Evolutionary conservation across 2,797 vertebrate genomes (phyloP), one percentile per base, ranked within the genome.

Genomic region (Anas bahamensis): DNA sequence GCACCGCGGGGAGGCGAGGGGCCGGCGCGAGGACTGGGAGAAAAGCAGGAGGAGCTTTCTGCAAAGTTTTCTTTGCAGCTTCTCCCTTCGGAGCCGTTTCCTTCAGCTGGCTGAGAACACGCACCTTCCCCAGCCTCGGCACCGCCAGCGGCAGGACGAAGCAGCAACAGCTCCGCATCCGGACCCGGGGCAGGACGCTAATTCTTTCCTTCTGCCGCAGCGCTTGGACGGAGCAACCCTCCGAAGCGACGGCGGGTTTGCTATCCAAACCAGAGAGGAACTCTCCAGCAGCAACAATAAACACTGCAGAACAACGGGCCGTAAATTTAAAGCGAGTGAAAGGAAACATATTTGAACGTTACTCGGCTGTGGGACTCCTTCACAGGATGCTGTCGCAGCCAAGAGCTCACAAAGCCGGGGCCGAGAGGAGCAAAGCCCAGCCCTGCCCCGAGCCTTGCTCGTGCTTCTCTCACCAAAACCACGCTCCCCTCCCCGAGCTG

Each of bases 201-300:
- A 95, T 95, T 83, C 79, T 66, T 95, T 94, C 95, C 92, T 17
- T 52, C 64, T 94, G 92, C 85, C 65, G 91, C 78, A 89, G 92
- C 93, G 85, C 92, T 95, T 91, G 95, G 86, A 89, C 23, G 63
- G 73, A 85, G 69, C 63, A 89, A 93, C 4, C 35, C 35, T 60
- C 79, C 14, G 83, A 73, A 76, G 65, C 70, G 79, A 37, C 42
- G 11, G 37, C 0, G 4, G 90, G 87, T 94, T 89, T 82, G 72
- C 75, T 37, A 88, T 70, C 95, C 92, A 95, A 94, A 94, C 75
- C 85, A 83, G 90, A 89, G 81, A 93, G 94, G 86, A 96, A 83
- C 88, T 88, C 88, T 94, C 90, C 95, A 94, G 92, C 88, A 94
- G 88, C 92, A 88, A 85, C 92, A 86, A 86, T 78, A 93, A 93